Percentiles rank a stretch among this genome's conserved stretches.
These are phyloP conservation scores for Atrichornis clamosus DNA, from an alignment of 2,113 vertebrate genomes.

Conservation along the genomic window DNA sequence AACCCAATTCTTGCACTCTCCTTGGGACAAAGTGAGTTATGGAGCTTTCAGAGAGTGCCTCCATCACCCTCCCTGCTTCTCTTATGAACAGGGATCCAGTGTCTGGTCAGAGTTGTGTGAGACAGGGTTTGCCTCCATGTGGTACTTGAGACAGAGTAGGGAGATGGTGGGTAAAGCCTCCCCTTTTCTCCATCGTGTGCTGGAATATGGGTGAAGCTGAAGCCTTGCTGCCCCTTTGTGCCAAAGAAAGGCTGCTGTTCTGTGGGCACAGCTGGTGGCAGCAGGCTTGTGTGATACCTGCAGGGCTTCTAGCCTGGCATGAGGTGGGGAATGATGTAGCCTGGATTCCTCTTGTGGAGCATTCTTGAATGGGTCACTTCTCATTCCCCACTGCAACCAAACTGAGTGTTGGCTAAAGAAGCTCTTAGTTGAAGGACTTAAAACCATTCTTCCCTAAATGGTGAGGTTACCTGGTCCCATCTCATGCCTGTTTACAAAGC, in stretches of 20 bases:
- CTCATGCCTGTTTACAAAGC: not conserved
- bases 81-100: not conserved
- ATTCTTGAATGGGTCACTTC: not conserved
- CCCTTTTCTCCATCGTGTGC: not conserved
- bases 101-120: not conserved
- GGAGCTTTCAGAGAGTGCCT: not conserved
- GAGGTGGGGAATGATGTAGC: rapidly evolving
- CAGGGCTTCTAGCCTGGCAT: not conserved
- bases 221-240: not conserved
- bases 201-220: rapidly evolving
- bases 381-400: not conserved
- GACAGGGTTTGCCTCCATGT: not conserved
- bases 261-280: not conserved
- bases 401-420: not conserved
- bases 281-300: not conserved
- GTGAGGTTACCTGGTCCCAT: not conserved
- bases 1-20: not conserved
- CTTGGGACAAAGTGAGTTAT: not conserved
- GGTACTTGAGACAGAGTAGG: not conserved
- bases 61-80: not conserved
- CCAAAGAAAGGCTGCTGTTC: not conserved
- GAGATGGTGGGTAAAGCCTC: not conserved
- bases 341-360: not conserved
- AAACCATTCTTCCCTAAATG: not conserved
- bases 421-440: not conserved